phyloP scores from a whole-genome alignment of 64 coral and sea anemone genomes.

The Pachyseris speciosa region DNA sequence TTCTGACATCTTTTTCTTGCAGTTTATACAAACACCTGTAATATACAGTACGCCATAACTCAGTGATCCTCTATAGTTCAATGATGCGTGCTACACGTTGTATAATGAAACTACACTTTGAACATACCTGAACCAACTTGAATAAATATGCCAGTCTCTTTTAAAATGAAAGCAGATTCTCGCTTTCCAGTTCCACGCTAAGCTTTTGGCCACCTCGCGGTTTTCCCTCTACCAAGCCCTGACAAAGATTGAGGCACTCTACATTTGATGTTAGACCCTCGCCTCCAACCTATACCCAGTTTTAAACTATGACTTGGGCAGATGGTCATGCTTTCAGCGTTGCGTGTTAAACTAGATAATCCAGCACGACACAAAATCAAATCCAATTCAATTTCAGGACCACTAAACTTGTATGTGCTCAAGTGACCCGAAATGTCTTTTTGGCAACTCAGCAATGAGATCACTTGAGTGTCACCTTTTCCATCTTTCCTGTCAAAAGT shows the following conservation, averaged over 20 bases:
- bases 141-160: slow-evolving; percentile 19
- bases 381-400: slow-evolving; percentile 16
- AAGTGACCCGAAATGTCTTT: slow-evolving; percentile 40
- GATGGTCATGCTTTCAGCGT: slow-evolving; percentile 25
- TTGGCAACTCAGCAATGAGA: neutral
- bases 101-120: slow-evolving; percentile 24
- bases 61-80: slow-evolving; percentile 43
- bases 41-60: slow-evolving; percentile 46
- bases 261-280: slow-evolving; percentile 32
- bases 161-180: slow-evolving; percentile 10
- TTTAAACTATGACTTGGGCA: slow-evolving; percentile 65
- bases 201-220: slow-evolving; percentile 30
- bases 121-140: slow-evolving; percentile 44
- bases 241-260: slow-evolving; percentile 26
- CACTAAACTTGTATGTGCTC: slow-evolving; percentile 8
- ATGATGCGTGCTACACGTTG: neutral
- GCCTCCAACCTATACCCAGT: slow-evolving; percentile 54
- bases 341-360: neutral
- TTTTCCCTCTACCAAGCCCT: slow-evolving; percentile 29
- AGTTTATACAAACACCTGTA: slow-evolving; percentile 60
- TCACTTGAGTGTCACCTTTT: slow-evolving; percentile 21
- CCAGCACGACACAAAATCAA: slow-evolving; percentile 23
- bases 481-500: slow-evolving; percentile 4
- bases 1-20: slow-evolving; percentile 52
- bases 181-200: slow-evolving; percentile 23